Evolutionary conservation across 2,888 invertebrate genomes (phyloP), one percentile per base, ranked within the genome.

Genomic region (Parapristionchus giblindavisi): DNA sequence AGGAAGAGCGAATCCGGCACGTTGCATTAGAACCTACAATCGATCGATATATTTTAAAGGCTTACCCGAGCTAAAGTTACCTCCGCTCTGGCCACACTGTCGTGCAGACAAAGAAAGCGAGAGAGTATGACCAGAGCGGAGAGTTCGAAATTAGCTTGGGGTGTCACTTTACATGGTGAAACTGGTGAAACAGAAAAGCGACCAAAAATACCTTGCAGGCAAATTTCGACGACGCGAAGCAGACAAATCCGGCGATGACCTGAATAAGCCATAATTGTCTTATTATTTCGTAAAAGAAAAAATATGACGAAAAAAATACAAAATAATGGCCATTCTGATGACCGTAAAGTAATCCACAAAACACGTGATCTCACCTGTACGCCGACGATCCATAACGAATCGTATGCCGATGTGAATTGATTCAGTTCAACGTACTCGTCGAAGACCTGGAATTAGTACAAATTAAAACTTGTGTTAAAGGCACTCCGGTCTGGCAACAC

Each of bases 1-100:
- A 0, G 98, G 97, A 84, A 98, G 94, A 0, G 98, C 96, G 88
- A 96, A 97, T 88, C 96, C 95, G 91, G 96, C 95, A 32, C 95
- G 94, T 91, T 98, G 98, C 82, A 98, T 96, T 81, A 86, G 83
- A 8, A 87, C 85, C 81, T 84, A 54, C 63, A 78, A 21, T 8
- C 5, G 38, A 43, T 14, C 8, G 17, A 43, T 14, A 43, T 14
- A 17, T 8, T 38, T 61, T 58, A 34, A 58, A 34, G 0, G 21
- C 1, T 21, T 6, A 38, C 5, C 38, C 3, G 38, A 34, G 21
- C 34, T 29, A 36, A 5, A n/a, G 2, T 32, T 32, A n/a, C 17
- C 17, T 43, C 43, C 43, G 17, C 17, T 43, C 17, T 17, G 8
- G 17, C 43, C 8, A 43, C 17, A 43, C 8, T 43, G 8, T 8